Evolutionary conservation across 2,797 vertebrate genomes (phyloP).

Genomic region (Rallus crepitans): DNA sequence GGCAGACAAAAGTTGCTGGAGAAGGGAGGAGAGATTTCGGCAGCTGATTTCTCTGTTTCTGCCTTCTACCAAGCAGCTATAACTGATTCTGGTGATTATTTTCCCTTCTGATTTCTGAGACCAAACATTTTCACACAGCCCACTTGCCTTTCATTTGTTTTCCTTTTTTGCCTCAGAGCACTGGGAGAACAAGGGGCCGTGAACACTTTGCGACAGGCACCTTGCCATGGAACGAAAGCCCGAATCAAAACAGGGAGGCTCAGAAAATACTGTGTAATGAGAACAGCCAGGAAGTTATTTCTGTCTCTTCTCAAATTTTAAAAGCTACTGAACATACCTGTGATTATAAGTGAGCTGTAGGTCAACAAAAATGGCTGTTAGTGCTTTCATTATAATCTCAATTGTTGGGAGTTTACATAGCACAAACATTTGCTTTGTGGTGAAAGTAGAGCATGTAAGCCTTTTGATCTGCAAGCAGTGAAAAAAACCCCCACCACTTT

Average conservation of each 20-base stretch:
- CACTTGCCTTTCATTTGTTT: constrained; percentile 18
- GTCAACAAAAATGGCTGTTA: constrained; percentile 68
- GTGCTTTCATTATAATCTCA: constrained; percentile 65
- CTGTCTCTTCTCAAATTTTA: constrained; percentile 5
- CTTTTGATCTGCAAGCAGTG: constrained; percentile 53
- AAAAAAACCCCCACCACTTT: background rate
- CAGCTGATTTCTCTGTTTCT: background rate
- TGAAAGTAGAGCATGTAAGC: constrained; percentile 42
- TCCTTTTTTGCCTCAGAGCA: background rate
- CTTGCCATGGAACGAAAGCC: background rate
- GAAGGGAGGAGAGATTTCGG: background rate
- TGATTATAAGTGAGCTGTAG: constrained; percentile 60
- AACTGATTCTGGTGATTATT: background rate
- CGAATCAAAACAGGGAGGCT: background rate
- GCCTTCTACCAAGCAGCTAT: background rate
- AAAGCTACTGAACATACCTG: constrained; percentile 64
- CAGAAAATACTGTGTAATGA: background rate
- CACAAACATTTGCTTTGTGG: constrained; percentile 71
- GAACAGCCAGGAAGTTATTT: constrained; percentile 15
- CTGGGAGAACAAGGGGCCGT: background rate
- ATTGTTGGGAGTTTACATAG: constrained; percentile 66
- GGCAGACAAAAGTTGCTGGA: background rate
- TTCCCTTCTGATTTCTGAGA: background rate
- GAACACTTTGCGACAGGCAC: background rate
- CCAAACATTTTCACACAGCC: background rate